Base-by-base conservation (phyloP, 2,797 vertebrate species). In the Sphenopsis melanotis region DNA sequence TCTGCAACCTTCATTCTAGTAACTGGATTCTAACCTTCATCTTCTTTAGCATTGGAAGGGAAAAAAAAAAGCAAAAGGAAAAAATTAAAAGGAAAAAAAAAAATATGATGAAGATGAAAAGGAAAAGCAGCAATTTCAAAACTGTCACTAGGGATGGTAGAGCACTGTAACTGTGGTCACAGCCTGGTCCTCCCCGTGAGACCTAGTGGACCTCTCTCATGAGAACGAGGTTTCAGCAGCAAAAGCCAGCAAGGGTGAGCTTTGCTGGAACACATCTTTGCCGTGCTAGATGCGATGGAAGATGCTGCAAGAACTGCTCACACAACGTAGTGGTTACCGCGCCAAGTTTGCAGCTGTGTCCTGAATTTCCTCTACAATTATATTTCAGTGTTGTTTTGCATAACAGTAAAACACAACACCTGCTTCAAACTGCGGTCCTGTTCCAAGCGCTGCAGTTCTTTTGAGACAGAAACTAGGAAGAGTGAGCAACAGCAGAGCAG, bases 371-470 rank as follows among this genome's bases (percentile, higher is more conserved):
- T 91, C 89, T 68, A 96, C 96, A 98, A 98, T 98, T 98, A 97
- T 97, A 97, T 98, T 98, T 98, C 97, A 97, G 96, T 95, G 97
- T 97, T 97, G 96, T 96, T 98, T 97, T 98, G 97, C 97, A 97
- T 98, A 97, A 98, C 97, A 98, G 97, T 98, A 98, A 98, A 97
- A 97, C 96, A 95, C 97, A 98, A 97, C 98, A 98, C 98, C 98
- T 98, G 98, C 98, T 97, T 98, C 97, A 96, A 97, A 97, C 96
- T 94, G 96, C 96, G 96, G 96, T 95, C 97, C 95, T 83, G 92
- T 93, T 97, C 96, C 97, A 96, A 97, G 96, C 63, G 90, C 95
- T 93, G 96, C 96, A 94, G 97, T 95, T 98, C 97, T 97, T 98
- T 96, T 97, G 97, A 98, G 97, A 97, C 30, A 97, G 91, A 94